phyloP scores from a whole-genome alignment of 2,797 vertebrate species.

The Lagorchestes hirsutus region DNA sequence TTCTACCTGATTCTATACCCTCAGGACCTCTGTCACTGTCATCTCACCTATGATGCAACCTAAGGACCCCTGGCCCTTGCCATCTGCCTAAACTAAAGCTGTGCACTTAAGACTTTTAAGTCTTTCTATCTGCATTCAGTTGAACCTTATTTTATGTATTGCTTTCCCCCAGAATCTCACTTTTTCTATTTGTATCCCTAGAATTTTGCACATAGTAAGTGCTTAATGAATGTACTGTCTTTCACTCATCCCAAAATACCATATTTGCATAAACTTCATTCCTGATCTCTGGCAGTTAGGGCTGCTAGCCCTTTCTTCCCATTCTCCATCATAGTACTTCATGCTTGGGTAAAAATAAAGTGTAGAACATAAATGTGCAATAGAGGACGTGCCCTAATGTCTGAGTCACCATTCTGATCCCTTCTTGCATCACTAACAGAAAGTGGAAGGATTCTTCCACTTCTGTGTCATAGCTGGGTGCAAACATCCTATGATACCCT shows the following conservation, averaged over 20 bases:
- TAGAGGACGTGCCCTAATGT: not conserved
- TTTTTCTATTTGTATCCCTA: not conserved
- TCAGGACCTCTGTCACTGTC: not conserved
- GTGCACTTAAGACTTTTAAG: not conserved
- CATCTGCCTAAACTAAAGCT: not conserved
- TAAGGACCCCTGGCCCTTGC: not conserved
- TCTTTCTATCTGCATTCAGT: not conserved
- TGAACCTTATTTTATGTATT: not conserved
- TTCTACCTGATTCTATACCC: not conserved
- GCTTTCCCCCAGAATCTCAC: not conserved
- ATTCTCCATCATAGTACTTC: not conserved
- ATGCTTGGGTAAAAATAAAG: not conserved
- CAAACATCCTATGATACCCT: not conserved
- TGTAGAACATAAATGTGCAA: not conserved
- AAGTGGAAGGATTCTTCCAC: not conserved
- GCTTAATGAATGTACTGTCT: not conserved
- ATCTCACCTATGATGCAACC: not conserved
- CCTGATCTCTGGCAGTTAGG: not conserved
- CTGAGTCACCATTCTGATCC: not conserved
- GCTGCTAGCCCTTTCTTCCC: not conserved
- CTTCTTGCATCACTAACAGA: not conserved
- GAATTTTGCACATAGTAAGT: not conserved
- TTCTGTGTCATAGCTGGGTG: not conserved
- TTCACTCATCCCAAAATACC: not conserved
- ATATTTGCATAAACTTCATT: not conserved